Percentiles rank a stretch among this genome's conserved stretches.
These are phyloP conservation scores for Lomographa bimaculata DNA, from an alignment of 2,888 invertebrate species.

Conservation along the genomic window DNA sequence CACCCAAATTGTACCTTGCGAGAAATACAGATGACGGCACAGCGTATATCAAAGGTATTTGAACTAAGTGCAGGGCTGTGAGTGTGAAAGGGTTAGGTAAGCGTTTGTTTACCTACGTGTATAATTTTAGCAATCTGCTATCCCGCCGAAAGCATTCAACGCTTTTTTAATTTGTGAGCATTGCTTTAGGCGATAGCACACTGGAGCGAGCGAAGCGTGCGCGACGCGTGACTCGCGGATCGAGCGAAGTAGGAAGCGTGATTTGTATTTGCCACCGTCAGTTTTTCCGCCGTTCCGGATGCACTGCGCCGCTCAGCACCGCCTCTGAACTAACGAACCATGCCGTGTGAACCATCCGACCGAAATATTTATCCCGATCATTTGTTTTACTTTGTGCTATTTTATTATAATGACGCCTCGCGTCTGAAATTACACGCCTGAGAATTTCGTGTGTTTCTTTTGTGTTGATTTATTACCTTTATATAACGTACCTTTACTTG, in stretches of 20 bases:
- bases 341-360: constrained; percentile 57
- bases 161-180: constrained; percentile 3
- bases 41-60: too few relatives aligned
- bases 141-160: too few relatives aligned
- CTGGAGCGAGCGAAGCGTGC: constrained; percentile 1
- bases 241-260: constrained; percentile 47
- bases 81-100: too few relatives aligned
- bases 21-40: too few relatives aligned
- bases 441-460: constrained; percentile 1
- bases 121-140: too few relatives aligned
- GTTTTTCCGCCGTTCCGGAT: constrained; percentile 66
- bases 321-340: constrained; percentile 73
- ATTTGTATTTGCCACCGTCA: constrained; percentile 72
- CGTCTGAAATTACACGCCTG: constrained; percentile 12
- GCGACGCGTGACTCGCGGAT: constrained; percentile 5
- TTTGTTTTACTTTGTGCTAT: constrained; percentile 51
- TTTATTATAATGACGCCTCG: constrained; percentile 37
- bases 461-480: neutral
- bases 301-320: constrained; percentile 57
- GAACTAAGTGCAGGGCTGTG: too few relatives aligned
- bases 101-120: too few relatives aligned
- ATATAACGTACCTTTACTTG: too few relatives aligned
- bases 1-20: too few relatives aligned
- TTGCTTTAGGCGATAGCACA: constrained; percentile 15
- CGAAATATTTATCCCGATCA: constrained; percentile 64